Evolutionary conservation across 2,888 invertebrate genomes (phyloP).

Genomic region (Phorcus lineatus): DNA sequence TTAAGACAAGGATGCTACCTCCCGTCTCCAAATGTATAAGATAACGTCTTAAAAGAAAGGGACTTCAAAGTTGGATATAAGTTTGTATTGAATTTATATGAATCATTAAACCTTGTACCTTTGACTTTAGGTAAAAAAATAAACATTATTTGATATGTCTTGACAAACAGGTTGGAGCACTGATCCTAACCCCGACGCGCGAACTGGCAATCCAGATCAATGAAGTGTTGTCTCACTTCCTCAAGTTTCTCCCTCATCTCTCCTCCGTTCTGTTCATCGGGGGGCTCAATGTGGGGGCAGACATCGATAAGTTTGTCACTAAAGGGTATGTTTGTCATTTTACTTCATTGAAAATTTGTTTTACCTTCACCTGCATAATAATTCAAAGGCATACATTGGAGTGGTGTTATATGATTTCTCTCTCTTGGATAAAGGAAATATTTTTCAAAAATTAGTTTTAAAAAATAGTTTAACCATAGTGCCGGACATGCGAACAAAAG

Average conservation of each 20-base stretch:
- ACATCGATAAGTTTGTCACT: slow-evolving; percentile 82
- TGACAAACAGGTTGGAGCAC: slow-evolving; percentile 82
- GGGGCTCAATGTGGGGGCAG: slow-evolving; percentile 87
- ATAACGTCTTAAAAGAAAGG: too few relatives aligned
- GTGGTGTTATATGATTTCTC: background rate
- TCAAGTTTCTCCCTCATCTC: slow-evolving; percentile 66
- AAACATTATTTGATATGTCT: background rate
- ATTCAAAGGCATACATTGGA: too few relatives aligned
- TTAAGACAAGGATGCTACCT: too few relatives aligned
- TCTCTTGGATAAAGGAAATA: background rate
- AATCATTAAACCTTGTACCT: too few relatives aligned
- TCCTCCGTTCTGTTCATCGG: slow-evolving; percentile 80
- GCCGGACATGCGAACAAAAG: too few relatives aligned
- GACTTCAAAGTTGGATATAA: too few relatives aligned
- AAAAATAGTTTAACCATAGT: too few relatives aligned
- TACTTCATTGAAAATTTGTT: too few relatives aligned
- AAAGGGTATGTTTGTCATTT: slow-evolving; percentile 77
- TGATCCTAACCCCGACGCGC: slow-evolving; percentile 95
- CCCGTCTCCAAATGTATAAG: too few relatives aligned
- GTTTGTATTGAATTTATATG: too few relatives aligned
- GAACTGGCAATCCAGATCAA: slow-evolving; percentile 94
- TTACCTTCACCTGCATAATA: too few relatives aligned
- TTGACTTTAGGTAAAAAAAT: background rate
- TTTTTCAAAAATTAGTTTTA: too few relatives aligned
- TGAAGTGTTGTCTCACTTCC: slow-evolving; percentile 76